Base-by-base conservation (phyloP, 2,113 vertebrate species). In the Heterocephalus glaber region DNA sequence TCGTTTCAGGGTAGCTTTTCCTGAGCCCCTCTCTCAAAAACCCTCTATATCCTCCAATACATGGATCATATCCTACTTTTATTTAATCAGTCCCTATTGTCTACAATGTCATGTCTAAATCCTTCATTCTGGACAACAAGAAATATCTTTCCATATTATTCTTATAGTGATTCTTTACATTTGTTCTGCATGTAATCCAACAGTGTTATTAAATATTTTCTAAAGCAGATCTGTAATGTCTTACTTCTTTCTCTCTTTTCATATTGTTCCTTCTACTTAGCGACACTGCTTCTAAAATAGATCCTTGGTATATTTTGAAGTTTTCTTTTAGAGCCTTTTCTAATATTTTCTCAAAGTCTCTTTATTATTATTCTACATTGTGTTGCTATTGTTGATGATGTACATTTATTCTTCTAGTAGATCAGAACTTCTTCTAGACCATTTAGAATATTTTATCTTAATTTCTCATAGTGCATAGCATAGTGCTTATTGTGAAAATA, bases 401-500 rank as follows among this genome's bases (percentile, higher is more conserved):
- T 5, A 14, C 7, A 22, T 79, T 91, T 95, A 72, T 86, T 94
- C 4, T 86, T 94, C 4, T 63, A 30, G 5, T 33, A 70, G 3
- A n/a, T 76, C 95, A 30, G 74, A 89, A 26, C 9, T 66, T 66
- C 9, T 66, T 66, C 76, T 81, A 28, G 13, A 47, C 74, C n/a
- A 74, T 30, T 82, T 77, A 86, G 8, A 49, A 47, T 77, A 93
- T 83, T 87, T 94, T 86, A 30, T 72, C 28, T 88, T 91, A 65
- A 58, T 88, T 14, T 72, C 85, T 83, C 86, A 65, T 33, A 87
- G 65, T 44, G 7, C 13, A 41, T 35, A 61, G 17, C 2, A 65
- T 22, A 93, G 89, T 54, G 30, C 12, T 95, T 95, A 88, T 17
- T 56, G n/a, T 92, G 28, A 80, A 90, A 79, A 88, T 83, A 22